Evolutionary conservation across 2,888 invertebrate genomes (phyloP), one percentile per base, ranked within the genome.

Genomic region (Crossocerus cetratus): DNA sequence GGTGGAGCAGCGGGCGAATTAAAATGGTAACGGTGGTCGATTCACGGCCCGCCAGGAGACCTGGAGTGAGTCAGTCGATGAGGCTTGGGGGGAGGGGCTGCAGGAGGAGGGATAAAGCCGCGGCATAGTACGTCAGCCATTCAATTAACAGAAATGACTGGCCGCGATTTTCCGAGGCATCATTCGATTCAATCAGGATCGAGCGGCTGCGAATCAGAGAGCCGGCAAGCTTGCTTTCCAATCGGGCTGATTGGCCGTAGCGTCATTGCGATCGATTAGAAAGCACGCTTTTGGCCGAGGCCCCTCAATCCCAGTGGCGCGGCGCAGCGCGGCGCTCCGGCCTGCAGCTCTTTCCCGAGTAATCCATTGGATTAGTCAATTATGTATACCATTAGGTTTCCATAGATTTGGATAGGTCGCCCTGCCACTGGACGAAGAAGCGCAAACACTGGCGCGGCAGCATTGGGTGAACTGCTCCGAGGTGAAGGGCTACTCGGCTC

Each of bases 341-440:
- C 1, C 16, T 16, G 14, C 0, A 14, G 49, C 71, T 74, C 78
- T 81, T 74, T 74, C 78, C 72, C 73, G 68, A 65, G 80, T 82
- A 81, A 81, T 81, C 81, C 79, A 66, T 73, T 72, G 82, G 82
- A 82, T 82, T 82, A 79, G 80, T 81, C 82, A 81, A 81, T 81
- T 81, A 81, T 81, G 81, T 81, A 79, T 81, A 77, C 79, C 73
- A 62, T 75, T 69, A 66, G 70, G 82, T 76, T 69, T 81, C 82
- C 72, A 71, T 82, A 71, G 69, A 74, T 82, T 82, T 69, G 82
- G 72, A 74, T 58, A 69, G 81, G 74, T 82, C 73, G 74, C 76
- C 61, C 45, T 58, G 76, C 32, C 32, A 16, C 14, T 49, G n/a
- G 49, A 70, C 62, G 65, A 67, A 63, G 65, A 57, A 72, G 62